A percentile compares a stretch with the other conserved stretches of the same genome.
These are phyloP conservation scores for Chiridota heheva DNA, from an alignment of 35 echinoderm and acorn worm species.

Conservation along the genomic window DNA sequence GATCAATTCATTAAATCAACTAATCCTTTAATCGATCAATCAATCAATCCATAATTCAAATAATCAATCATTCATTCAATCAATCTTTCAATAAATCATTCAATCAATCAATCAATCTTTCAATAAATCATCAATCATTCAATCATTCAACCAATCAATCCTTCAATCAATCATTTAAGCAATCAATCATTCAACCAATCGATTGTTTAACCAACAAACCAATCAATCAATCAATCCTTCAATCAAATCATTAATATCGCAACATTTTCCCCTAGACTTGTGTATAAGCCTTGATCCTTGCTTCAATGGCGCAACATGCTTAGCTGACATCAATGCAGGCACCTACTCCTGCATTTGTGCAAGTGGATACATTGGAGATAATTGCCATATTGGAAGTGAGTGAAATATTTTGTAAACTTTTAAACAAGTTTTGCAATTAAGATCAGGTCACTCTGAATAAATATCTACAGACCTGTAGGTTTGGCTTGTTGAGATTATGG, in stretches of 20 bases:
- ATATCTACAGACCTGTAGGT: background rate
- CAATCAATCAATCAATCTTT: background rate
- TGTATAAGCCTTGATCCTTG: slow-evolving; percentile 27
- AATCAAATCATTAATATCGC: background rate
- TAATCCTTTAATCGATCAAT: too few species aligned
- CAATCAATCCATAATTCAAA: too few species aligned
- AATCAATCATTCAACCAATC: background rate
- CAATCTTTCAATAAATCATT: too few species aligned
- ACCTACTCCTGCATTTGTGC: slow-evolving; percentile 22
- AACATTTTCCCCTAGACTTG: background rate
- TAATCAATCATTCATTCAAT: too few species aligned
- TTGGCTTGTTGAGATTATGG: background rate
- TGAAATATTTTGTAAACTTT: background rate
- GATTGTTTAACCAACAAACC: background rate
- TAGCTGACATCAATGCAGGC: slow-evolving; percentile 12
- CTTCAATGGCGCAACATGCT: slow-evolving; percentile 9
- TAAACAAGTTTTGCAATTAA: background rate
- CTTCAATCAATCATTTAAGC: background rate
- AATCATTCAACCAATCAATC: background rate
- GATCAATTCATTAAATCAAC: too few species aligned
- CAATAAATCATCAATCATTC: background rate
- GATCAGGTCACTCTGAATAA: background rate
- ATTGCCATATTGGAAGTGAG: slow-evolving; percentile 38
- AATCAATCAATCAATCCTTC: too few species aligned
- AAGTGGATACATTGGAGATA: slow-evolving; percentile 18